phyloP scores from a whole-genome alignment of 2,113 vertebrate genomes.

The Chelonoidis abingdonii region DNA sequence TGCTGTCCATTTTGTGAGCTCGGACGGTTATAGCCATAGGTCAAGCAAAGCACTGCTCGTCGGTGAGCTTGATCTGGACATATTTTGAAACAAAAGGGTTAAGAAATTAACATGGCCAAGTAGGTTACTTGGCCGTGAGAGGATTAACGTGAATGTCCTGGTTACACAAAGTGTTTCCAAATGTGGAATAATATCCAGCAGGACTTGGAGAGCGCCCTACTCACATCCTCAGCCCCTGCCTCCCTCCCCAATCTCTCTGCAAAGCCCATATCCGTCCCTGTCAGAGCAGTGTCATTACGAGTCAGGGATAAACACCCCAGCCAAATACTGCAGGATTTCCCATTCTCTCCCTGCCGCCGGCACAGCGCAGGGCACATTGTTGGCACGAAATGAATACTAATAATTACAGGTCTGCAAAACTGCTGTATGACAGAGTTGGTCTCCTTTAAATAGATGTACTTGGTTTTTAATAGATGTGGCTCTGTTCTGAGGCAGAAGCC shows the following conservation, averaged over 20 bases:
- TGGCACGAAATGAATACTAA: not conserved
- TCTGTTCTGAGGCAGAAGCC: not conserved
- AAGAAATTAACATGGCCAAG: slow-evolving; percentile 34
- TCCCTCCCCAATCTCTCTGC: not conserved
- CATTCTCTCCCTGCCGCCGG: fast-evolving
- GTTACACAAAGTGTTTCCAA: not conserved
- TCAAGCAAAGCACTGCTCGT: not conserved
- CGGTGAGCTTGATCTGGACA: fast-evolving
- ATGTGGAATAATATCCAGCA: not conserved
- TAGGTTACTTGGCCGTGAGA: slow-evolving; percentile 7
- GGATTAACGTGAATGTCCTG: slow-evolving; percentile 32
- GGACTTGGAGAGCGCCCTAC: not conserved
- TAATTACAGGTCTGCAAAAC: not conserved
- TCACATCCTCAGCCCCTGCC: not conserved
- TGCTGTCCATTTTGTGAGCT: not conserved
- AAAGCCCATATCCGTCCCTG: not conserved
- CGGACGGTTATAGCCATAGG: not conserved
- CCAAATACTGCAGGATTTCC: not conserved
- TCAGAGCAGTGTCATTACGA: not conserved
- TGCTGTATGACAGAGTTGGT: not conserved
- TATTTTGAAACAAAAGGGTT: slow-evolving; percentile 14
- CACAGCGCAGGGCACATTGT: not conserved
- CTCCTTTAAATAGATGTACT: not conserved
- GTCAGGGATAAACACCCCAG: fast-evolving
- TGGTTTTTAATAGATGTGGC: not conserved